These are phyloP conservation scores for Lethrus apterus DNA, from an alignment of 1,140 invertebrate species.

Conservation along the genomic window DNA sequence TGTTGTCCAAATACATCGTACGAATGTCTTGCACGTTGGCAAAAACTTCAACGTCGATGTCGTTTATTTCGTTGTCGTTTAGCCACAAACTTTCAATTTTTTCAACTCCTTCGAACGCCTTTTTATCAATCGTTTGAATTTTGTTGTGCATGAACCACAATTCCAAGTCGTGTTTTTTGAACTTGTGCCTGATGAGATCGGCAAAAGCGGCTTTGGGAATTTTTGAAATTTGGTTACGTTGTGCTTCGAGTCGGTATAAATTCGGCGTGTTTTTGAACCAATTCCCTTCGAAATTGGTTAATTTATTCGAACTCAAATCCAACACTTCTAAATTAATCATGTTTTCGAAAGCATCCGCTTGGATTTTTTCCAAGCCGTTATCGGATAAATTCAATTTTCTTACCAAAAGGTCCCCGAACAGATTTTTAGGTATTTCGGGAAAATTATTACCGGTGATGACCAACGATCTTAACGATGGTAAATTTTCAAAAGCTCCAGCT, in stretches of 20 bases:
- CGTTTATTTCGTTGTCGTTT: not conserved
- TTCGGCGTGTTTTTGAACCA: conserved; percentile 7
- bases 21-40: conserved; percentile 1
- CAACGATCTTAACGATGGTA: not conserved
- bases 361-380: not conserved
- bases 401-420: conserved; percentile 2
- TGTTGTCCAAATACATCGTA: conserved; percentile 5
- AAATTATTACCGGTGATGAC: conserved; percentile 3
- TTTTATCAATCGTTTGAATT: not conserved
- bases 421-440: not conserved
- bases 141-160: conserved; percentile 6
- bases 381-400: conserved; percentile 5
- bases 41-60: conserved; percentile 6
- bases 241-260: conserved; percentile 3
- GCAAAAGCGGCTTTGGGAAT: conserved; percentile 1
- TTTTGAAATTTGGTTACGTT: not conserved
- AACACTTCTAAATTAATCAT: conserved; percentile 10
- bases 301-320: not conserved
- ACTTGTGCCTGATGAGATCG: not conserved
- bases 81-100: conserved; percentile 9
- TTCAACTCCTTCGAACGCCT: conserved; percentile 2
- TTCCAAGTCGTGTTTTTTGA: conserved; percentile 1
- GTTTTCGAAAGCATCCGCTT: conserved; percentile 1
- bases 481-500: conserved; percentile 2
- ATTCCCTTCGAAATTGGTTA: not conserved